Evolutionary conservation across 2,797 vertebrate genomes (phyloP), one percentile per base, ranked within the genome.

Genomic region (Macroramphosus scolopax): DNA sequence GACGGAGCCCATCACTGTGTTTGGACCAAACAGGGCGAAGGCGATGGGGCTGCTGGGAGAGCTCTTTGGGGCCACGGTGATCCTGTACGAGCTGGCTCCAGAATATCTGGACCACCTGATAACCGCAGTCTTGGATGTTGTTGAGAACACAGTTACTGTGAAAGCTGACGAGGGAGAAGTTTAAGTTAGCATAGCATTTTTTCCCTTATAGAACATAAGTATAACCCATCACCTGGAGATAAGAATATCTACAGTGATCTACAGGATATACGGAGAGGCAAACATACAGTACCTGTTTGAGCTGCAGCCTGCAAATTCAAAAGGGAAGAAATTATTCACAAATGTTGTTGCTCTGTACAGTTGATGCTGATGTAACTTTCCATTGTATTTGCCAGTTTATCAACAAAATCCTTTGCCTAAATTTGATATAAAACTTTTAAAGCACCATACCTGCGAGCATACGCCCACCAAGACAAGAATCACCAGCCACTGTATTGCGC

Each of bases 1-100:
- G 41, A 95, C 7, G 1, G 87, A 86, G 33, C 89, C 92, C 75
- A 91, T 74, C 32, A 92, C 52, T 1, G 80, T 88, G 66, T 86
- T 86, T n/a, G 78, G 81, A 56, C 88, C 84, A 72, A 89, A 93
- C 18, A 38, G 41, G 29, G 48, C 56, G 45, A 80, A 84, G 31
- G 83, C 48, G 5, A 84, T 35, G 1, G 39, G 37, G 25, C 9
- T 52, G 17, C n/a, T 60, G 6, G 70, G 44, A 3, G 75, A 71
- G 56, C 63, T 82, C 17, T 55, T 17, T 16, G 60, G 68, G 7
- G 71, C 76, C 3, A 86, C 87, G 2, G 51, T 85, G 56, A 92
- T 62, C 80, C 67, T 87, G 73, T 91, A 92, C 8, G 89, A 91
- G 36, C 46, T 46, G 31, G 89, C 85, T 50, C 75, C 87, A 0